Conservation (phyloP, 2,797 vertebrate species). For the Eupleurogrammus muticus region DNA sequence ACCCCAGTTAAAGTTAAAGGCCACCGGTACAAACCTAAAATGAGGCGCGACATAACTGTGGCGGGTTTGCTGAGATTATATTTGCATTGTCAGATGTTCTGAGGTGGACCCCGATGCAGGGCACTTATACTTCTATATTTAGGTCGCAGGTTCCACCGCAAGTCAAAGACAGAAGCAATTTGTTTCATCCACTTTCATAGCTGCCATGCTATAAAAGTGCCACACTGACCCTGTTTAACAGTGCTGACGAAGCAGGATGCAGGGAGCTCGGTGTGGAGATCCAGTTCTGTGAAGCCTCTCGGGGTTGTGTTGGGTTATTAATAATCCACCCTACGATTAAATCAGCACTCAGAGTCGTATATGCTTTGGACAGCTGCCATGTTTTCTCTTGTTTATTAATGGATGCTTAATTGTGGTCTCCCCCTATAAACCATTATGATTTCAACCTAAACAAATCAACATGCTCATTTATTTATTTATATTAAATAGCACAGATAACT, state of each 20-base stretch:
- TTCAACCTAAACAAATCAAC: constrained; percentile 32
- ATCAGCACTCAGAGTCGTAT: constrained; percentile 71
- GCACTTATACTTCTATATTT: constrained; percentile 70
- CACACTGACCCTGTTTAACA: constrained; percentile 51
- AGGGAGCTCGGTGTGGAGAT: constrained; percentile 37
- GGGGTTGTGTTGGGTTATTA: constrained; percentile 78
- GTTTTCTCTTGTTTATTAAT: constrained; percentile 80
- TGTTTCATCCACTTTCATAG: constrained; percentile 50
- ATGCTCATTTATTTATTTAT: background rate
- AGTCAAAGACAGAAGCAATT: constrained; percentile 50
- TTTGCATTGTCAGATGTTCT: constrained; percentile 77
- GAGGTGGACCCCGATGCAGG: constrained; percentile 35
- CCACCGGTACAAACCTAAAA: constrained; percentile 68
- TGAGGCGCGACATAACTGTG: constrained; percentile 71
- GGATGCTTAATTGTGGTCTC: constrained; percentile 81
- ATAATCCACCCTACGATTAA: constrained; percentile 81
- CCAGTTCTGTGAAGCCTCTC: constrained; percentile 72
- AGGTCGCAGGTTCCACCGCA: constrained; percentile 41
- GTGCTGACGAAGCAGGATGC: constrained; percentile 45
- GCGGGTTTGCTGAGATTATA: constrained; percentile 77
- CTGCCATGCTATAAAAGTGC: constrained; percentile 47
- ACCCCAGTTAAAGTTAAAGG: constrained; percentile 64
- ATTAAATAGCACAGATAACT: no score
- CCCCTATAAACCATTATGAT: constrained; percentile 78
- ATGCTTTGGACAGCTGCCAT: constrained; percentile 72